These are phyloP conservation scores for Pituophis catenifer DNA, from an alignment of 2,113 vertebrate species.

Conservation along the genomic window DNA sequence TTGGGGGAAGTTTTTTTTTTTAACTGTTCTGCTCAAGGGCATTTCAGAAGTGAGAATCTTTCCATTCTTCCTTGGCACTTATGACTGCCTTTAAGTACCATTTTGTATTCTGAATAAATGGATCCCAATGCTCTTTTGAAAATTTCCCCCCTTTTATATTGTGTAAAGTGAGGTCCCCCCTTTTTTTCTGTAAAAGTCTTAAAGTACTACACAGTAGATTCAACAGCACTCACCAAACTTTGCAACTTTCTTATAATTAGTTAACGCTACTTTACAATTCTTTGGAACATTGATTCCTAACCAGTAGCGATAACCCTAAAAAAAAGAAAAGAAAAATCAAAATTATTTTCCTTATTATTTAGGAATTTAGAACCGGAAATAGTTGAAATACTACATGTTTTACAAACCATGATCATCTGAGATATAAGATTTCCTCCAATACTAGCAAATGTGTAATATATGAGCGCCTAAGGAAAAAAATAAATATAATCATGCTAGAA, in stretches of 20 bases:
- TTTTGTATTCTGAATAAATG: neutral
- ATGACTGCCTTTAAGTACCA: neutral
- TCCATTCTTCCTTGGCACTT: neutral
- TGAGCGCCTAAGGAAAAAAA: slow-evolving; percentile 53
- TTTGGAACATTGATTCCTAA: slow-evolving; percentile 67
- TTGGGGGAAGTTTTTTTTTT: neutral
- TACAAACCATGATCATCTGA: slow-evolving; percentile 69
- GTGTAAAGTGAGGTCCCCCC: neutral
- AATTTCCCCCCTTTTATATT: neutral
- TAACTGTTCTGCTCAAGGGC: neutral
- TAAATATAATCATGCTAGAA: neutral
- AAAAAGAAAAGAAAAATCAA: slow-evolving; percentile 24
- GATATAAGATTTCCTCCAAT: slow-evolving; percentile 67
- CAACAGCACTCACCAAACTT: slow-evolving; percentile 57
- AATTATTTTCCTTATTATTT: slow-evolving; percentile 28
- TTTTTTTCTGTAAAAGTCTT: neutral
- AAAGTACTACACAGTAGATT: neutral
- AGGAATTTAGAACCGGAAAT: neutral
- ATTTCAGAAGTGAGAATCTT: neutral
- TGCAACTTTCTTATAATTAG: slow-evolving; percentile 66
- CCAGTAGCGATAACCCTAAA: slow-evolving; percentile 66
- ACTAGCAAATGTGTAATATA: slow-evolving; percentile 69
- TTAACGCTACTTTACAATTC: slow-evolving; percentile 64
- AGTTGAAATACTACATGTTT: slow-evolving; percentile 30
- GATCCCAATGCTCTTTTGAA: neutral